phyloP scores from a whole-genome alignment of 2,113 vertebrate genomes.

The Syngnathus scovelli region DNA sequence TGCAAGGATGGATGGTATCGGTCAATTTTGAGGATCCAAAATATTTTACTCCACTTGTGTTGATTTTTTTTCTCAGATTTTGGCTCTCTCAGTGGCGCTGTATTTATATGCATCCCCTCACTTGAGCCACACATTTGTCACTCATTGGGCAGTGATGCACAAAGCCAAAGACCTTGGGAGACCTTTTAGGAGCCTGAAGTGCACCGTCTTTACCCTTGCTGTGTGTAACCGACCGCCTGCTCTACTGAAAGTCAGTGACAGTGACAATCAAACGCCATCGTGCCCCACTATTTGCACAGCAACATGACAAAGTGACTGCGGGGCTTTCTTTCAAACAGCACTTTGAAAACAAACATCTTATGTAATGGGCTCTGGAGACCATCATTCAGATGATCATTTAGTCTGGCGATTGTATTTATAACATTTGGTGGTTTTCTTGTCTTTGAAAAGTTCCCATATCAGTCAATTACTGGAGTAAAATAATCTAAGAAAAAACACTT shows the following conservation, averaged over 20 bases:
- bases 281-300: constrained; percentile 34
- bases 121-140: too few species aligned
- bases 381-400: background rate
- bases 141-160: background rate
- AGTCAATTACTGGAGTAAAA: too few species aligned
- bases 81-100: too few species aligned
- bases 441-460: too few species aligned
- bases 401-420: background rate
- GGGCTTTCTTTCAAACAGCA: constrained; percentile 15
- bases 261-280: constrained; percentile 35
- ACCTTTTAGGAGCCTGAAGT: constrained; percentile 8
- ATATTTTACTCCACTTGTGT: too few species aligned
- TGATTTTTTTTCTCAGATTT: too few species aligned
- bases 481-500: too few species aligned
- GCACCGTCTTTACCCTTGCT: constrained; percentile 6
- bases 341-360: constrained; percentile 30
- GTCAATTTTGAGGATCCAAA: too few species aligned
- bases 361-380: constrained; percentile 24
- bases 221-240: constrained; percentile 12
- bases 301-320: constrained; percentile 25
- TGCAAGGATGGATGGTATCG: too few species aligned
- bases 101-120: background rate
- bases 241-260: constrained; percentile 43
- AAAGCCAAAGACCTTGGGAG: constrained; percentile 18
- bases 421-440: background rate